A percentile compares a stretch with the other conserved stretches of the same genome.
These are phyloP conservation scores for Pristionchus arcanus DNA, from an alignment of 2,888 invertebrate species.

Conservation along the genomic window DNA sequence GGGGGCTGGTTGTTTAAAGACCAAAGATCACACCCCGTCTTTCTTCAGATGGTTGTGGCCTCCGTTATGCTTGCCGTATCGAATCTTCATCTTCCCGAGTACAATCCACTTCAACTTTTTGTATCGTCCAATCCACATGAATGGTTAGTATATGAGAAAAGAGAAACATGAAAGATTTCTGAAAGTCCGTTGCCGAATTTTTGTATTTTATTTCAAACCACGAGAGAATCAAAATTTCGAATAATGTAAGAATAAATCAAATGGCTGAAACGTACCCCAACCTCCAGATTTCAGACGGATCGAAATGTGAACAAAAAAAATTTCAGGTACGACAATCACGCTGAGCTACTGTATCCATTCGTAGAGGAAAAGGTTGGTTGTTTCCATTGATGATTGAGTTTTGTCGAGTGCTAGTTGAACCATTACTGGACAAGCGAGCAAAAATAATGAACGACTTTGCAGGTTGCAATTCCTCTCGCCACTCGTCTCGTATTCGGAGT, in stretches of 20 bases:
- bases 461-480: conserved; percentile 72
- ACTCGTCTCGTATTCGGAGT: conserved; percentile 76
- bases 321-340: conserved; percentile 76
- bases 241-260: no score
- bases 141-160: no score
- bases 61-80: conserved; percentile 66
- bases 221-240: no score
- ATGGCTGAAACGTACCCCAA: no score
- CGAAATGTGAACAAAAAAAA: neutral
- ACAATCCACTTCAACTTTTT: conserved; percentile 78
- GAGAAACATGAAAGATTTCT: no score
- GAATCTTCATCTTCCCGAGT: conserved; percentile 74
- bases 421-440: neutral
- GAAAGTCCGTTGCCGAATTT: no score
- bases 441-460: conserved; percentile 56
- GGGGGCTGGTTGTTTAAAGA: neutral
- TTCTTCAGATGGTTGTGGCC: conserved; percentile 26
- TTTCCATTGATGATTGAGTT: neutral
- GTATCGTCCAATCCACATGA: conserved; percentile 74
- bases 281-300: no score
- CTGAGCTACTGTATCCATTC: conserved; percentile 70
- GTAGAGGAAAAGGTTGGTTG: conserved; percentile 60
- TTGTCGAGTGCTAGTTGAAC: neutral
- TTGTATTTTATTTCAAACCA: no score
- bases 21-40: neutral